phyloP scores from a whole-genome alignment of 2,113 vertebrate species.

The Hippocampus guttulatus region DNA sequence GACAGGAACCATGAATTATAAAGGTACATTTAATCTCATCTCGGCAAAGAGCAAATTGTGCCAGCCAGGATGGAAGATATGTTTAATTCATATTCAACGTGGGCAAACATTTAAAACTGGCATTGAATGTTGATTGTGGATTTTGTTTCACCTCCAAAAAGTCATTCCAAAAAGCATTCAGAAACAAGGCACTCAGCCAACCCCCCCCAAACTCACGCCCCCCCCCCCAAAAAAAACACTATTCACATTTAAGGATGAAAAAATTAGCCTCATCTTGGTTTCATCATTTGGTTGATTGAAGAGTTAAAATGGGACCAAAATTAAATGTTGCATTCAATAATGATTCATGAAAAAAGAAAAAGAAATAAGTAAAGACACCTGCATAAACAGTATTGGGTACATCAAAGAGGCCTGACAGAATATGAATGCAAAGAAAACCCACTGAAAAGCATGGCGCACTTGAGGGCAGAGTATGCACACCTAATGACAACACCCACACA shows the following conservation, averaged over 20 bases:
- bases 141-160: conserved; percentile 1
- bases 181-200: neutral
- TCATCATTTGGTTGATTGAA: neutral
- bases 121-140: conserved; percentile 10
- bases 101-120: conserved; percentile 18
- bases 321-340: neutral
- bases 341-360: neutral
- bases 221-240: neutral
- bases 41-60: conserved; percentile 10
- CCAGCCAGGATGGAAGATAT: conserved; percentile 20
- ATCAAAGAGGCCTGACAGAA: neutral
- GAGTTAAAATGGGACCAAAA: neutral
- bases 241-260: neutral
- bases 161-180: neutral
- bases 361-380: neutral
- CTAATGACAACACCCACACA: too few relatives aligned
- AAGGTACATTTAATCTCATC: conserved; percentile 29
- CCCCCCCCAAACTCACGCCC: neutral
- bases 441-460: too few relatives aligned
- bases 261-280: neutral
- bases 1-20: conserved; percentile 38
- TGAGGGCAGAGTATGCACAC: too few relatives aligned
- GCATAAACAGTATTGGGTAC: neutral
- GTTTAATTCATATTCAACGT: conserved; percentile 27
- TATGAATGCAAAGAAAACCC: neutral